Evolutionary conservation across 2,888 invertebrate genomes (phyloP), one percentile per base, ranked within the genome.

Genomic region (Cheilosia variabilis): DNA sequence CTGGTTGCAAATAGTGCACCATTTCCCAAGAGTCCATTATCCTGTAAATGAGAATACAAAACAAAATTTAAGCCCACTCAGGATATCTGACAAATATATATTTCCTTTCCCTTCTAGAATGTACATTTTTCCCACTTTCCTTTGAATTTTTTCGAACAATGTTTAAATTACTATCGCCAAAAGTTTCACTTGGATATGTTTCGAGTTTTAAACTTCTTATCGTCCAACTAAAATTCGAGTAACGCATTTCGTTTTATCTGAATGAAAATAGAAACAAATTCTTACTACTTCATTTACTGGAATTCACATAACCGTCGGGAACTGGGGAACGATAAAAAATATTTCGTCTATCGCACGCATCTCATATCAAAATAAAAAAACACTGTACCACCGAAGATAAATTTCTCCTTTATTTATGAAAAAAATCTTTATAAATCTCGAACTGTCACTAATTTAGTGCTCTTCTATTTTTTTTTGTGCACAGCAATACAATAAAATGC

Each of bases 401-500:
- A 57, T 37, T 57, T 57, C 57, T 37, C 57, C 17, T 17, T 15
- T 4, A 57, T 19, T 37, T 19, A 19, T 37, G 37, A 19, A 34
- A 37, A 41, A 41, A 37, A 13, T n/a, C 3, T 58, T 58, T 22
- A 37, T 6, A 41, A 58, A 58, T 58, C 4, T 37, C 37, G 7
- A 41, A 41, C 22, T 37, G 19, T 19, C 37, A 57, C 34, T 57
- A 17, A 57, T 58, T 57, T 37, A 58, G 22, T 17, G 37, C 7
- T 37, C 15, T 58, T 4, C 10, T 3, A 0, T 37, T 37, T 37
- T 57, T 13, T 37, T 37, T 6, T 37, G 22, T 13, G 37, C 15
- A 37, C 4, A 41, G 41, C 31, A 58, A 37, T 37, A 19, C 17
- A 58, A 22, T 58, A 34, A 58, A 58, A 41, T 37, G 37, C 37